Conservation (phyloP, 2,888 invertebrate species). For the Campopleginae sp. region DNA sequence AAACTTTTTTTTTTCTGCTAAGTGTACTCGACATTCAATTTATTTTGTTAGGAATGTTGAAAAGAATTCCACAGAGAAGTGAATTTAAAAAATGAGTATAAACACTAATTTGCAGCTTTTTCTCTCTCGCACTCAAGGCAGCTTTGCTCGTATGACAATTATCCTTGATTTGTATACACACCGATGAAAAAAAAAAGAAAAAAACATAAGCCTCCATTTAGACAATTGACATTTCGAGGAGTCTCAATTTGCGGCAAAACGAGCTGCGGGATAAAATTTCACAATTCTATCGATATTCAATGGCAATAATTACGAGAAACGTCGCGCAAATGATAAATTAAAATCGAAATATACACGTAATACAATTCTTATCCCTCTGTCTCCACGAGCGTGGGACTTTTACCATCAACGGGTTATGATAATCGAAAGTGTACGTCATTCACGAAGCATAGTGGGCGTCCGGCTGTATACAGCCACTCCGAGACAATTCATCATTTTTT, state of each 20-base stretch:
- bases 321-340: slow-evolving; percentile 5
- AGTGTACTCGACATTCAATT: background rate
- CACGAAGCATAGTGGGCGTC: slow-evolving; percentile 60
- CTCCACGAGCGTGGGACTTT: slow-evolving; percentile 63
- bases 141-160: no score
- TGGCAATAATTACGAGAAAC: background rate
- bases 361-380: slow-evolving; percentile 45
- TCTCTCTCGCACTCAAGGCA: no score
- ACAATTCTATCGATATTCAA: background rate
- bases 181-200: no score
- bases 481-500: slow-evolving; percentile 65
- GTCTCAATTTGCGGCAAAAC: background rate
- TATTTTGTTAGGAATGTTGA: background rate
- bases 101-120: no score
- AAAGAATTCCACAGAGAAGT: background rate
- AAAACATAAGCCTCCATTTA: no score
- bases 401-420: slow-evolving; percentile 70
- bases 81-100: background rate
- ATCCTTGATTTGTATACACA: no score
- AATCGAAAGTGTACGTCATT: slow-evolving; percentile 69
- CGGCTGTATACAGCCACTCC: slow-evolving; percentile 22
- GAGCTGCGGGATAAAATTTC: background rate
- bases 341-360: slow-evolving; percentile 15
- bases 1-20: background rate
- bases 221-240: no score